These are phyloP conservation scores for Scolopax bukidnonensis DNA, from an alignment of 2,797 vertebrate species.

Conservation along the genomic window DNA sequence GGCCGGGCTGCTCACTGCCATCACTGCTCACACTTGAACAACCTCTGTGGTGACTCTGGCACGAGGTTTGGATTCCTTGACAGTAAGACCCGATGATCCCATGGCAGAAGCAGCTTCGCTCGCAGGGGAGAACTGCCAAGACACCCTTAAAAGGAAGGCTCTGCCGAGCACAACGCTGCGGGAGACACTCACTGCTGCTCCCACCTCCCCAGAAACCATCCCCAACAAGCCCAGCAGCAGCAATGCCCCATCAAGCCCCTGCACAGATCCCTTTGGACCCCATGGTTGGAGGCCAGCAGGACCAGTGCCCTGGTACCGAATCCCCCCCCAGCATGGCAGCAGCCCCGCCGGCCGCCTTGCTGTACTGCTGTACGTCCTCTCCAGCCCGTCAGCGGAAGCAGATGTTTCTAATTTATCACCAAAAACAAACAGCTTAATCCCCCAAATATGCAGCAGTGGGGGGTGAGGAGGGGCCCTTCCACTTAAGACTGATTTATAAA, in stretches of 20 bases:
- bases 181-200: conserved; percentile 7
- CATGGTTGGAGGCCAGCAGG: not conserved
- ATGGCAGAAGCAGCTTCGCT: conserved; percentile 59
- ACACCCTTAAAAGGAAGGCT: conserved; percentile 69
- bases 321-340: rapidly evolving
- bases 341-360: not conserved
- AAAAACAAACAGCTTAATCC: conserved; percentile 68
- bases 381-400: conserved; percentile 1
- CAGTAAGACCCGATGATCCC: conserved; percentile 52
- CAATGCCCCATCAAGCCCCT: rapidly evolving
- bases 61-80: conserved; percentile 62
- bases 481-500: conserved; percentile 46
- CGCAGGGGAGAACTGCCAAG: conserved; percentile 43
- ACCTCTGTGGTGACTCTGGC: conserved; percentile 44
- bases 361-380: not conserved
- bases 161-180: not conserved
- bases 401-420: conserved; percentile 56
- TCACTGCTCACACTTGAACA: not conserved
- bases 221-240: not conserved
- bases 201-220: not conserved
- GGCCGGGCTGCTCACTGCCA: not conserved
- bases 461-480: conserved; percentile 12
- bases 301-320: not conserved
- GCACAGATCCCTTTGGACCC: not conserved
- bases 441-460: conserved; percentile 51